A percentile compares a stretch with the other conserved stretches of the same genome.
phyloP scores from a whole-genome alignment of 2,888 invertebrate genomes.

The Fragum fragum region DNA sequence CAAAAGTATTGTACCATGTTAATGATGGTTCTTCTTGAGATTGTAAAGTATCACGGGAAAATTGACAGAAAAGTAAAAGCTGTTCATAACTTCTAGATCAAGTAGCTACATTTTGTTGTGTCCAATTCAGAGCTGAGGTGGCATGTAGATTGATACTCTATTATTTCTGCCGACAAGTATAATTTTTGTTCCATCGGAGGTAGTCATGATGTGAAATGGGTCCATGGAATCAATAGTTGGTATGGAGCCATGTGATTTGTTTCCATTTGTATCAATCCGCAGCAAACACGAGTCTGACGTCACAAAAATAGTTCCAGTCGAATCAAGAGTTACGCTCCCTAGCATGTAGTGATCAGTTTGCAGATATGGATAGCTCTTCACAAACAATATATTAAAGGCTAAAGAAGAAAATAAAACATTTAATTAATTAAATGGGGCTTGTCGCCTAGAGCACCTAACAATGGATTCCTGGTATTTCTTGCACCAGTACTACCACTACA shows the following conservation, averaged over 20 bases:
- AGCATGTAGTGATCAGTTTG: conserved; percentile 32
- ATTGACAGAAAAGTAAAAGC: no score
- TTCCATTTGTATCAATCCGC: conserved; percentile 15
- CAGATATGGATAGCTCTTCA: conserved; percentile 25
- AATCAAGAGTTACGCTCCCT: conserved; percentile 19
- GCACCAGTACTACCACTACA: no score
- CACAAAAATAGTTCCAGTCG: conserved; percentile 5
- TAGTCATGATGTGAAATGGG: conserved; percentile 32
- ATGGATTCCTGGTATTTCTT: no score
- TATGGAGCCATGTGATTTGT: background rate
- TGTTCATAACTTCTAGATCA: no score
- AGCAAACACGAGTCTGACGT: conserved; percentile 27
- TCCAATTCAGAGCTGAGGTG: background rate
- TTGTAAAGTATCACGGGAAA: no score
- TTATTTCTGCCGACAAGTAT: conserved; percentile 17
- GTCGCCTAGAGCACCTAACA: no score
- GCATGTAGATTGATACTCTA: background rate
- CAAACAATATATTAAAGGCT: conserved; percentile 15
- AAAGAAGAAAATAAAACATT: background rate
- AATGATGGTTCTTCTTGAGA: no score
- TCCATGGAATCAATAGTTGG: conserved; percentile 3
- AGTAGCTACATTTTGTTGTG: no score
- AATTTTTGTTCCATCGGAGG: conserved; percentile 12
- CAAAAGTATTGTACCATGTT: no score
- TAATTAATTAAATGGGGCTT: background rate